Base-by-base conservation (phyloP, 1,140 invertebrate species). In the Drosophila ambigua region DNA sequence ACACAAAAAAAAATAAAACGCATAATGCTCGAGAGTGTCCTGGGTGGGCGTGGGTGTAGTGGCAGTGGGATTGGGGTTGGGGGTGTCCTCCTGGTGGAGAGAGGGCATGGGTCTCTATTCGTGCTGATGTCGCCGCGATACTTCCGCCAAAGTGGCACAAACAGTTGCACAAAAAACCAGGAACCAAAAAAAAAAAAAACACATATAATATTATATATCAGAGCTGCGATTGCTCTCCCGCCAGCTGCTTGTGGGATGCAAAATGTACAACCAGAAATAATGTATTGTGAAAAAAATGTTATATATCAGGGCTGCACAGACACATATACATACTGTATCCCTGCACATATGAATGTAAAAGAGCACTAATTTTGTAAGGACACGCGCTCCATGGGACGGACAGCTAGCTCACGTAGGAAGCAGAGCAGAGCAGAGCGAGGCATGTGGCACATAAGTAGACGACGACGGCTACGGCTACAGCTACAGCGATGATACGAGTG, bases 331-430 rank as follows among this genome's bases (percentile, higher is more conserved):
- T 59, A 23, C 52, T 73, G 62, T 77, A 62, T 58, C 49, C 55
- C 41, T 46, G 59, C 63, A 66, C 68, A 74, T 74, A 74, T 74
- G 72, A 74, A 74, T 74, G 72, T 74, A 74, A 66, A 74, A 74
- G 77, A 84, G 83, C 82, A 87, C 82, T 87, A 87, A 87, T 87
- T 87, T 87, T 87, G 83, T 88, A 87, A 85, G 82, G 82, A 85
- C 82, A 87, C 69, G 65, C 69, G 82, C 62, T 60, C 58, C 53
- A 44, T 59, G 63, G 72, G 80, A 77, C 74, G 66, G 71, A 85
- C 80, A 48, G 16, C 51, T 39, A 54, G 31, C 48, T 46, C 44
- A 64, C 52, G 48, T 45, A 64, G 31, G 43, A 64, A 65, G 62
- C 26, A 41, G 45, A 44, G 49, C 49, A 48, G 43, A 26, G 44